Conservation (phyloP, 2,113 vertebrate genomes). For the Toxotes chatareus region DNA sequence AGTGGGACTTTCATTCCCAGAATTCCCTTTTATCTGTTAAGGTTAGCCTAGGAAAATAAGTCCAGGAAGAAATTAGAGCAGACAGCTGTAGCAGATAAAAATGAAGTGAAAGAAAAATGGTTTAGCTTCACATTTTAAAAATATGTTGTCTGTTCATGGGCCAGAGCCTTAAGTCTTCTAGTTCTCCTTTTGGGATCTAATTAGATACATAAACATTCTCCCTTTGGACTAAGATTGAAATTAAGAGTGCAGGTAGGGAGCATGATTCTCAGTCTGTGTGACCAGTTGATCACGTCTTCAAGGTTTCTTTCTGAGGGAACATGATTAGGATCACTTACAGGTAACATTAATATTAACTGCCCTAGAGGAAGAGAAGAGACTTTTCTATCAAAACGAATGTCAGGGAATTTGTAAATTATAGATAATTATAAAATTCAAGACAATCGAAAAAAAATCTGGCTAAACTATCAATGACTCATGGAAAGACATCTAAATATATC, state of each 20-base stretch:
- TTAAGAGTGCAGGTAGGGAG: background rate
- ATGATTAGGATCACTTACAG: background rate
- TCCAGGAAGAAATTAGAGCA: constrained; percentile 16
- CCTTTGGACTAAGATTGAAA: background rate
- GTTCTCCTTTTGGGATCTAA: constrained; percentile 10
- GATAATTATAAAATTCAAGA: background rate
- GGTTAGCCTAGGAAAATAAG: constrained; percentile 34
- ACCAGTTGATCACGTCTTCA: background rate
- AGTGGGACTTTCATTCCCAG: constrained; percentile 64
- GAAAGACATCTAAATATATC: constrained; percentile 59
- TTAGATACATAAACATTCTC: background rate
- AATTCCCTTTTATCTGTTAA: constrained; percentile 60
- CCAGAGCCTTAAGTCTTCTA: background rate
- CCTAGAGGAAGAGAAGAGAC: background rate
- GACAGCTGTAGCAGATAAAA: constrained; percentile 37
- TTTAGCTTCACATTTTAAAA: background rate
- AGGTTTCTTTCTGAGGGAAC: background rate
- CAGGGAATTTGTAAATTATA: background rate
- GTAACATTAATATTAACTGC: background rate
- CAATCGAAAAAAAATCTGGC: background rate
- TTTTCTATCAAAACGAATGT: background rate
- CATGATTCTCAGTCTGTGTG: background rate
- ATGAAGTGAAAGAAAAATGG: background rate
- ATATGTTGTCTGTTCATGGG: background rate
- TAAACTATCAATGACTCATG: constrained; percentile 22